Conservation (phyloP, 2,113 vertebrate genomes). For the Sterrhoptilus dennistouni region DNA sequence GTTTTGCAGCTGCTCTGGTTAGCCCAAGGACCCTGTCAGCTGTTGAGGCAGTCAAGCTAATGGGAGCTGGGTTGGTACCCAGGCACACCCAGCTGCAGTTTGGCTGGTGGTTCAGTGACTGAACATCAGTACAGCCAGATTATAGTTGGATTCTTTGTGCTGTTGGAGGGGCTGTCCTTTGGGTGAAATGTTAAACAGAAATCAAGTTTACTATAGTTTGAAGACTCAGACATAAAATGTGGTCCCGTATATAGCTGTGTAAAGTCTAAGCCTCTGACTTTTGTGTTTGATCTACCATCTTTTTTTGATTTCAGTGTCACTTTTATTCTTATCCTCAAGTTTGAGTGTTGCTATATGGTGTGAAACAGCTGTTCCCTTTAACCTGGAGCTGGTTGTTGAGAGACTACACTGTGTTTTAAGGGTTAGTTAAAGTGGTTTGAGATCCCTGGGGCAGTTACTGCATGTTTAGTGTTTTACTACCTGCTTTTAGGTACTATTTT, state of each 20-base stretch:
- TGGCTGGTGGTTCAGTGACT: neutral
- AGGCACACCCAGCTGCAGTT: neutral
- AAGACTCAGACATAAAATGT: neutral
- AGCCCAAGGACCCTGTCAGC: neutral
- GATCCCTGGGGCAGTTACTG: neutral
- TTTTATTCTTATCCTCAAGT: neutral
- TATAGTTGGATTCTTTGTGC: neutral
- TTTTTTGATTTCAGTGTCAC: neutral
- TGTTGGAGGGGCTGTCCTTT: neutral
- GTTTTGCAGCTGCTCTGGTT: constrained; percentile 8
- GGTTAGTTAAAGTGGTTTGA: neutral
- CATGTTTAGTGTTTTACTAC: neutral
- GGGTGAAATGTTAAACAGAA: neutral
- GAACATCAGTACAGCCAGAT: neutral
- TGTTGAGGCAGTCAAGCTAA: neutral
- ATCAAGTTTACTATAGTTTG: neutral
- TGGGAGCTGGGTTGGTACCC: neutral
- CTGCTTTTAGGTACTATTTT: neutral
- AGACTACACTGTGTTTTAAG: neutral
- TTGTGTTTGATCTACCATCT: neutral
- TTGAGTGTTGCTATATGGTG: neutral
- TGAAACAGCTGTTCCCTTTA: neutral
- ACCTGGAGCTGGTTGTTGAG: neutral
- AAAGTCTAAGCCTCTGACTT: neutral
- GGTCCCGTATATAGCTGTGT: neutral